Base-by-base conservation (phyloP, 2,797 vertebrate species). In the Psittacula derbiana region DNA sequence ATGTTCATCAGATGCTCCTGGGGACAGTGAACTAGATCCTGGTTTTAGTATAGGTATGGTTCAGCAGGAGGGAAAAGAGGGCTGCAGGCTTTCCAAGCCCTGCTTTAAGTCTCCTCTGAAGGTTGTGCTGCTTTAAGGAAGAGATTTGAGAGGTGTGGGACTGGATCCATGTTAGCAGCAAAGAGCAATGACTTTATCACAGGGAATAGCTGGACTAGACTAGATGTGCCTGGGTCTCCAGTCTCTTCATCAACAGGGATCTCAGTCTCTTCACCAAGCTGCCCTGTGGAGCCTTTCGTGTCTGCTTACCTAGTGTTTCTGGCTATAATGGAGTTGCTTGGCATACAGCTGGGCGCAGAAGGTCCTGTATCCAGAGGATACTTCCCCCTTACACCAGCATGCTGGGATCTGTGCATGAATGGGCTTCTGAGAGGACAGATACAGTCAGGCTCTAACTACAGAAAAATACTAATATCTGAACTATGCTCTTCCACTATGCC, bases 31-130 rank as follows among this genome's bases (percentile, higher is more conserved):
- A 52, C 4, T 78, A 12, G 11, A 76, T 62, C 49, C 16, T 74
- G 5, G 0, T 80, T 57, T 25, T 57, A 17, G 8, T 27, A 9
- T 27, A 6, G 4, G 4, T 20, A 31, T 1, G 2, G 13, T 36
- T 52, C 46, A 88, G 12, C 27, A 86, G 46, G 12, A 71, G 40
- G 30, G 40, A 80, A 15, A 2, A 91, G 24, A 6, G 8, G 5
- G 4, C 4, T 75, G 10, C 36, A 50, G 21, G 13, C 16, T 44
- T 75, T 24, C 46, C 4, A 1, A 69, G 18, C 8, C 19, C 30
- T 76, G 30, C 8, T 44, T 16, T 8, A 33, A 36, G n/a, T 38
- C 6, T 80, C 6, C 8, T 70, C 27, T n/a, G 17, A 31, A 72
- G 8, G 9, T 0, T 66, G 18, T 41, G n/a, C 6, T 44, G 12